Conservation (phyloP, 1,140 invertebrate genomes). For the Anagrus nilaparvatae region DNA sequence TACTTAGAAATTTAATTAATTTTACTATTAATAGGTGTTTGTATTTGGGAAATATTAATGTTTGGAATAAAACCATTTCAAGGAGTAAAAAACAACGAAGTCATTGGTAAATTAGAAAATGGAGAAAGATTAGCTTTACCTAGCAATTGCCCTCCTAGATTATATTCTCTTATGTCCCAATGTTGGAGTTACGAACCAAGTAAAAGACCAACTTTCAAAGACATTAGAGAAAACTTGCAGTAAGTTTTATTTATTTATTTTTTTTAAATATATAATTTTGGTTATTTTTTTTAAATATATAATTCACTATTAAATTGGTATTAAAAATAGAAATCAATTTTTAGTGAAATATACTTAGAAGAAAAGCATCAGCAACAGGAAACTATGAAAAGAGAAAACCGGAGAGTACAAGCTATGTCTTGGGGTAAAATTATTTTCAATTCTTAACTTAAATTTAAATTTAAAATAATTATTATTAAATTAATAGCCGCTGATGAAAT, state of each 20-base stretch:
- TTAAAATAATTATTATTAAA: too few relatives aligned
- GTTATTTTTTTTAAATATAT: too few relatives aligned
- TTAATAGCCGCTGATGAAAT: too few relatives aligned
- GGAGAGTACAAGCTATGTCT: constrained; percentile 78
- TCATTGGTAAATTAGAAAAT: constrained; percentile 91
- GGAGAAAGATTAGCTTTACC: constrained; percentile 87
- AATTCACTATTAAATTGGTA: too few relatives aligned
- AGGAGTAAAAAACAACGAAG: constrained; percentile 96
- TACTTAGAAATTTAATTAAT: neutral
- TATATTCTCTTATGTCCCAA: constrained; percentile 91
- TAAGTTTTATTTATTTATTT: constrained; percentile 42
- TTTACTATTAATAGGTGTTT: constrained; percentile 65
- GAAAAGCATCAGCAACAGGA: constrained; percentile 80
- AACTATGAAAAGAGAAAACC: constrained; percentile 77
- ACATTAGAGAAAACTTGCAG: constrained; percentile 78
- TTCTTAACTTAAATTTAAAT: constrained; percentile 6
- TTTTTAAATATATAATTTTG: too few relatives aligned
- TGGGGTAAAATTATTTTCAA: constrained; percentile 51
- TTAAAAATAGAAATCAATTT: too few relatives aligned
- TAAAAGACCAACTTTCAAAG: constrained; percentile 79
- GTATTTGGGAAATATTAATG: constrained; percentile 99
- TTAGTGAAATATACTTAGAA: constrained; percentile 83
- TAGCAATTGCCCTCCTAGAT: constrained; percentile 75
- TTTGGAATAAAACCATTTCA: constrained; percentile 97
- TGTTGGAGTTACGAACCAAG: constrained; percentile 96